Conservation (phyloP, 2,888 invertebrate species). For the Bombylius major region DNA sequence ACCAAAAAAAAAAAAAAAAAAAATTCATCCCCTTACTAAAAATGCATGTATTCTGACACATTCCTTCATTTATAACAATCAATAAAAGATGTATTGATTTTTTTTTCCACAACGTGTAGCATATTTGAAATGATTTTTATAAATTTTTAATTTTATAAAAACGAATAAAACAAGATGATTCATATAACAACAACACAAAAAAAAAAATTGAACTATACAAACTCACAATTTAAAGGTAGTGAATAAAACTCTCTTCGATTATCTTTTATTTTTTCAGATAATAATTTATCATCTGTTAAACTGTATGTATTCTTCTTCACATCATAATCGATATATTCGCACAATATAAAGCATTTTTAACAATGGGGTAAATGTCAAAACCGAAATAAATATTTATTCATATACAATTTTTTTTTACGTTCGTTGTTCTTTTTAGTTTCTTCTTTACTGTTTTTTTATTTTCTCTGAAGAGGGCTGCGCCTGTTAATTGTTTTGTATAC, state of each 20-base stretch:
- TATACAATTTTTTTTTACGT: neutral
- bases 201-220: neutral
- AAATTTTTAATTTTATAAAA: no score
- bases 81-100: no score
- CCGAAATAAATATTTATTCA: conserved; percentile 21
- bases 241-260: no score
- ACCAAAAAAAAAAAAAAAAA: neutral
- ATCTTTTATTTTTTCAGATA: no score
- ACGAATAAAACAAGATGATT: no score
- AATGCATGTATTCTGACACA: no score
- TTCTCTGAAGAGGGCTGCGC: neutral
- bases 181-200: neutral
- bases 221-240: no score
- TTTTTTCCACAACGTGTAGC: no score
- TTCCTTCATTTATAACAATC: no score
- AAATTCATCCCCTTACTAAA: neutral
- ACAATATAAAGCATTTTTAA: conserved; percentile 18
- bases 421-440: neutral
- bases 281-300: conserved; percentile 12
- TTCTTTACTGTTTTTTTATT: neutral
- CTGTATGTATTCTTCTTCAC: conserved; percentile 1
- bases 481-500: neutral
- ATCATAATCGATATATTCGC: conserved; percentile 17
- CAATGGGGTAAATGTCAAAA: conserved; percentile 18
- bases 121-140: no score